Evolutionary conservation across 2,797 vertebrate species (phyloP).

Genomic region (Borostomias antarcticus): DNA sequence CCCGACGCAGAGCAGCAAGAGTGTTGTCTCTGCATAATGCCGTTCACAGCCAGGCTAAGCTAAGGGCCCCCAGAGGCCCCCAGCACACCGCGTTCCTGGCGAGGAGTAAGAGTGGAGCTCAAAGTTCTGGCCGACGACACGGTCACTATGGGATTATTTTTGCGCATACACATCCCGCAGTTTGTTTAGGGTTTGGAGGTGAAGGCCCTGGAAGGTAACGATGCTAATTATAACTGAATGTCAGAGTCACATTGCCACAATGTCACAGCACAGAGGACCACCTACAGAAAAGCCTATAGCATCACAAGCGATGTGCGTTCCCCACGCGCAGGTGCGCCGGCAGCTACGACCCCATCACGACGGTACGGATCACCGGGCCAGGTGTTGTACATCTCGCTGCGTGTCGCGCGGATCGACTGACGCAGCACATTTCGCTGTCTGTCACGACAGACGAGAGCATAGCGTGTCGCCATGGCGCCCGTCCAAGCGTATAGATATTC

Average conservation of each 20-base stretch:
- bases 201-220: background rate
- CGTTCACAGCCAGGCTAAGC: slow-evolving; percentile 50
- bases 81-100: too few species aligned
- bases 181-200: background rate
- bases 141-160: too few species aligned
- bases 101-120: background rate
- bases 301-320: background rate
- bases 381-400: slow-evolving; percentile 24
- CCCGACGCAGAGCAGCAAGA: slow-evolving; percentile 44
- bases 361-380: slow-evolving; percentile 4
- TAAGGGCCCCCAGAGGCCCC: too few species aligned
- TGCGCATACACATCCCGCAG: too few species aligned
- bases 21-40: slow-evolving; percentile 49
- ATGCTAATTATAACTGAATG: background rate
- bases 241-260: background rate
- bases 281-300: background rate
- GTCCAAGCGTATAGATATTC: too few species aligned
- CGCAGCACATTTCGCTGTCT: slow-evolving; percentile 12
- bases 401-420: slow-evolving; percentile 17
- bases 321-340: slow-evolving; percentile 3
- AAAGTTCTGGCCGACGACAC: too few species aligned
- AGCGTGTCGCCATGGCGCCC: slow-evolving; percentile 4
- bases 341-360: slow-evolving; percentile 47
- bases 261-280: background rate
- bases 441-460: slow-evolving; percentile 15